phyloP scores from a whole-genome alignment of 2,797 vertebrate genomes.

The Lagothrix lagotricha region DNA sequence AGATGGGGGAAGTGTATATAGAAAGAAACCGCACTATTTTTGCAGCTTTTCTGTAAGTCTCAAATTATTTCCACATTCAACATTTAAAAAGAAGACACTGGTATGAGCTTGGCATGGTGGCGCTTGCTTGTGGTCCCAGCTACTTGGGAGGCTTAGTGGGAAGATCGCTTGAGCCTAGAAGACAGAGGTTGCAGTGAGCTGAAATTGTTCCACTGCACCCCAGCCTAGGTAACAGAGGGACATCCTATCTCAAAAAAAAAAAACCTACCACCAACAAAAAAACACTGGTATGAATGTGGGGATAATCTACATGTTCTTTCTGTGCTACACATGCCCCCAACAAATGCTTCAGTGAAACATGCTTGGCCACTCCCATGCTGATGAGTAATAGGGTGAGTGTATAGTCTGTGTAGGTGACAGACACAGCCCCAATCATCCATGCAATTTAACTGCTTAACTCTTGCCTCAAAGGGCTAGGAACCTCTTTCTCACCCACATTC shows the following conservation, averaged over 20 bases:
- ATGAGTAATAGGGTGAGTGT: background rate
- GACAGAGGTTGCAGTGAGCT: background rate
- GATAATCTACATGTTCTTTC: background rate
- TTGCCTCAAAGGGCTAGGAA: background rate
- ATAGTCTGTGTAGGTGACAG: background rate
- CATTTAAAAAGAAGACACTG: background rate
- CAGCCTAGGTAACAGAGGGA: background rate
- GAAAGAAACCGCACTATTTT: background rate
- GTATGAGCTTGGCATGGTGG: background rate
- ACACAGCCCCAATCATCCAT: background rate
- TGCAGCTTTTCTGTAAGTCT: background rate
- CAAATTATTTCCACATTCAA: background rate
- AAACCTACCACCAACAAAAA: no score
- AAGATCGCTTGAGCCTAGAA: background rate
- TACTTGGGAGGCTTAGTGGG: background rate
- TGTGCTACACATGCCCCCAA: background rate
- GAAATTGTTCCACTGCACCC: background rate
- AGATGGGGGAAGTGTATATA: background rate
- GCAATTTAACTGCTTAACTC: background rate
- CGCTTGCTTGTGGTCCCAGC: background rate
- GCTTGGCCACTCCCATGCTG: background rate
- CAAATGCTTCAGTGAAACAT: background rate
- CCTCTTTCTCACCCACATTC: no score
- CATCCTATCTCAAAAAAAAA: background rate
- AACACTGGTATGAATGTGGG: background rate